Evolutionary conservation across 2,888 invertebrate genomes (phyloP).

Genomic region (Boloria selene): DNA sequence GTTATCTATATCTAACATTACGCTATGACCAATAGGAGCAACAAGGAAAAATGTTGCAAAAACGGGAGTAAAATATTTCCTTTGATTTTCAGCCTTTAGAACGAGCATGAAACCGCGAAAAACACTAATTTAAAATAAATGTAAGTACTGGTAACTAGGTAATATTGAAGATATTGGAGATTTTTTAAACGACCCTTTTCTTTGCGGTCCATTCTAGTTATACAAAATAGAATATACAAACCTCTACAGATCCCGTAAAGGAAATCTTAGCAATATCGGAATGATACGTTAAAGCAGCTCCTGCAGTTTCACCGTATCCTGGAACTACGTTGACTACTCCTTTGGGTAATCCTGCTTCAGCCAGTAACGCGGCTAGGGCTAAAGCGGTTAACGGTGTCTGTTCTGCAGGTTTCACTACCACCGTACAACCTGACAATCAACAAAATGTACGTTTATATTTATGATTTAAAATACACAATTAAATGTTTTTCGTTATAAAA

Average conservation of each 20-base stretch:
- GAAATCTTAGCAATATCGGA: conserved; percentile 91
- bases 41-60: too few species aligned
- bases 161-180: too few species aligned
- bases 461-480: not conserved
- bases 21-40: too few species aligned
- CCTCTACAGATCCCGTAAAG: conserved; percentile 81
- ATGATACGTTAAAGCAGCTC: conserved; percentile 88
- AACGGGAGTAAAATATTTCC: too few species aligned
- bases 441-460: not conserved
- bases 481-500: not conserved
- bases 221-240: conserved; percentile 61
- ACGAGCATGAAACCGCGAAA: too few species aligned
- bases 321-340: conserved; percentile 95
- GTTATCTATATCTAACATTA: too few species aligned
- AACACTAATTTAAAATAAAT: too few species aligned
- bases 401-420: conserved; percentile 95
- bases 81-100: too few species aligned
- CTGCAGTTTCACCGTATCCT: conserved; percentile 90
- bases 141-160: too few species aligned
- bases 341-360: conserved; percentile 93
- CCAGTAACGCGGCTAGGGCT: conserved; percentile 89
- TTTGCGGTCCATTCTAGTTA: not conserved
- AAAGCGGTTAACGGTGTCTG: conserved; percentile 95
- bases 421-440: conserved; percentile 84
- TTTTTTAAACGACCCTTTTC: too few species aligned